Percentiles rank a stretch among this genome's conserved stretches.
Conservation (phyloP, 1,140 invertebrate genomes). For the Lasioglossum albipes region DNA sequence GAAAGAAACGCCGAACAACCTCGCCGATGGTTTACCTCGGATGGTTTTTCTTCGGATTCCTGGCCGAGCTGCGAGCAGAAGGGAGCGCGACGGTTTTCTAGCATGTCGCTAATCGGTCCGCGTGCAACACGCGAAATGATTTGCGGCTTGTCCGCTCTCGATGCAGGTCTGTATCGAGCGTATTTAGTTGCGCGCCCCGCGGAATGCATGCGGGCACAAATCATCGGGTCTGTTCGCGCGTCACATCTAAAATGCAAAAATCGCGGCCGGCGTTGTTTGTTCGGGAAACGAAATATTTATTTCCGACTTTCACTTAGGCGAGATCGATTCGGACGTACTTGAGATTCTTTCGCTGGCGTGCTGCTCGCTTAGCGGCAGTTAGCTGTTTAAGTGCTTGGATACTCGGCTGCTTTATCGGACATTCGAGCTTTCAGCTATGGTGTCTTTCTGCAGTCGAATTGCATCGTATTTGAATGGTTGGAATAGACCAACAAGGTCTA, state of each 20-base stretch:
- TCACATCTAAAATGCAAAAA: slow-evolving; percentile 24
- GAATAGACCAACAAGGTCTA: too few species aligned
- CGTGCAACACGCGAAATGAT: slow-evolving; percentile 53
- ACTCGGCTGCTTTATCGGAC: not conserved
- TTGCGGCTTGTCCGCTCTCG: slow-evolving; percentile 20
- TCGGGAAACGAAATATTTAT: not conserved
- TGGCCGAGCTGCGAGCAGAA: not conserved
- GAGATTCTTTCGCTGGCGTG: not conserved
- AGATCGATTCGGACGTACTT: not conserved
- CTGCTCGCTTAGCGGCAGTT: not conserved
- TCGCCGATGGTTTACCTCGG: not conserved
- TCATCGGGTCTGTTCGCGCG: slow-evolving; percentile 27
- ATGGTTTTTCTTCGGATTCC: not conserved
- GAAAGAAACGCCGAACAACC: not conserved
- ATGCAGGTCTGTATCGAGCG: not conserved
- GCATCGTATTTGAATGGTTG: too few species aligned
- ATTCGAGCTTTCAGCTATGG: too few species aligned
- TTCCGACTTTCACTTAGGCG: not conserved
- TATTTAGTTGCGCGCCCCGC: slow-evolving; percentile 17
- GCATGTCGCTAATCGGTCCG: slow-evolving; percentile 46
- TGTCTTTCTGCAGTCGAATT: too few species aligned
- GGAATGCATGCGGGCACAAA: slow-evolving; percentile 35
- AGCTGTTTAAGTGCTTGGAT: too few species aligned
- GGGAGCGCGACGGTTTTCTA: not conserved
- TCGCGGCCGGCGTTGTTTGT: not conserved